These are phyloP conservation scores for Ridgeia piscesae DNA, from an alignment of 1,140 invertebrate species.

Conservation along the genomic window DNA sequence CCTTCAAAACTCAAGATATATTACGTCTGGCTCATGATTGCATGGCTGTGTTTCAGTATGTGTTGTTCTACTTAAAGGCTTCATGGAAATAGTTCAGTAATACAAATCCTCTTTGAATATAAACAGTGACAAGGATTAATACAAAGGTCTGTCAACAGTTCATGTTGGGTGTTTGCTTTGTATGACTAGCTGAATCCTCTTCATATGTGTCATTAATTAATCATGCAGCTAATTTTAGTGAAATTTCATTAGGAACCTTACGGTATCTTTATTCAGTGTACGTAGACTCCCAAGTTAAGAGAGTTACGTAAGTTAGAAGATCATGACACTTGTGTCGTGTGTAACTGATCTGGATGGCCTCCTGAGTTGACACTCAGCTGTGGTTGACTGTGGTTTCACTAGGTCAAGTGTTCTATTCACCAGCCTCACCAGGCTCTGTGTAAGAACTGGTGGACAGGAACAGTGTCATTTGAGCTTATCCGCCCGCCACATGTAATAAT, in stretches of 20 bases:
- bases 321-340: too few species aligned
- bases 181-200: too few species aligned
- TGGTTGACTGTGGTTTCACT: neutral
- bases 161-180: too few species aligned
- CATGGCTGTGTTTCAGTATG: neutral
- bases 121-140: neutral
- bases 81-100: neutral
- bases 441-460: neutral
- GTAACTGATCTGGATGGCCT: neutral
- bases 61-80: neutral
- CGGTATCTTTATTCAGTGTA: too few species aligned
- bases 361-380: neutral
- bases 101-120: neutral
- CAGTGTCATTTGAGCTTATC: neutral
- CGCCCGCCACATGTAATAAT: neutral
- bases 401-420: neutral
- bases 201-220: too few species aligned
- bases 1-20: neutral
- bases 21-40: neutral
- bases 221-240: too few species aligned
- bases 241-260: too few species aligned
- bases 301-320: too few species aligned
- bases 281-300: too few species aligned
- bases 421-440: neutral
- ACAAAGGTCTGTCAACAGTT: neutral